Conservation (phyloP, 2,797 vertebrate genomes). For the Sandelia bainsii region DNA sequence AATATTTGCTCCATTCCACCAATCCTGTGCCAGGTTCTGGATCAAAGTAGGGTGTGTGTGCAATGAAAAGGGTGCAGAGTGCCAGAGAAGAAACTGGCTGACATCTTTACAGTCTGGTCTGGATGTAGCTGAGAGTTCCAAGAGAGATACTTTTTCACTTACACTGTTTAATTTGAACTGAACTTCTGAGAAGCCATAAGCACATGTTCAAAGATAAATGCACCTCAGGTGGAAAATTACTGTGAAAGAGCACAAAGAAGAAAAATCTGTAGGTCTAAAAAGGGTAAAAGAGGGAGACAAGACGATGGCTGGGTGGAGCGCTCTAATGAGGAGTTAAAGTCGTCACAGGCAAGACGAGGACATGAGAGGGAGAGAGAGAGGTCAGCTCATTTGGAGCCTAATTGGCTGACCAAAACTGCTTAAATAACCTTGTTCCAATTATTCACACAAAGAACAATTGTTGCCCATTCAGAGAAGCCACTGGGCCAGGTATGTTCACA, state of each 20-base stretch:
- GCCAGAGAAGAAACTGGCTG: constrained; percentile 41
- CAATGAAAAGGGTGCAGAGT: constrained; percentile 39
- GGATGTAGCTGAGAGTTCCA: constrained; percentile 12
- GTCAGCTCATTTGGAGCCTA: constrained; percentile 57
- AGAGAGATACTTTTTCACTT: constrained; percentile 30
- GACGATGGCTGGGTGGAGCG: constrained; percentile 18
- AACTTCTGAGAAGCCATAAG: constrained; percentile 6
- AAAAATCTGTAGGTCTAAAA: constrained; percentile 6
- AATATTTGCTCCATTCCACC: constrained; percentile 85
- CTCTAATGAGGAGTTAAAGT: constrained; percentile 57
- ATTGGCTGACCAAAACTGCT: constrained; percentile 73
- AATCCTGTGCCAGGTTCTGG: constrained; percentile 63
- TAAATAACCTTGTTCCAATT: constrained; percentile 80
- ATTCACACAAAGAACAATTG: constrained; percentile 76
- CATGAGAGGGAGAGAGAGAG: constrained; percentile 22
- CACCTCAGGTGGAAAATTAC: constrained; percentile 6
- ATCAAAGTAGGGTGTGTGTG: constrained; percentile 72
- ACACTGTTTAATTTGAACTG: constrained; percentile 18
- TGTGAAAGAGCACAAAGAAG: background rate
- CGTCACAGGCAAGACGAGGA: constrained; percentile 47
- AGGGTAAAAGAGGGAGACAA: constrained; percentile 27
- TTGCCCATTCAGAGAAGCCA: constrained; percentile 61
- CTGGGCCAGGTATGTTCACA: constrained; percentile 59
- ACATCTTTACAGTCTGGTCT: constrained; percentile 52
- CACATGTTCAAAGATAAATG: background rate